Percentiles rank a stretch among this genome's conserved stretches.
Conservation (phyloP, 2,888 invertebrate genomes). For the Xanthia icteritia region DNA sequence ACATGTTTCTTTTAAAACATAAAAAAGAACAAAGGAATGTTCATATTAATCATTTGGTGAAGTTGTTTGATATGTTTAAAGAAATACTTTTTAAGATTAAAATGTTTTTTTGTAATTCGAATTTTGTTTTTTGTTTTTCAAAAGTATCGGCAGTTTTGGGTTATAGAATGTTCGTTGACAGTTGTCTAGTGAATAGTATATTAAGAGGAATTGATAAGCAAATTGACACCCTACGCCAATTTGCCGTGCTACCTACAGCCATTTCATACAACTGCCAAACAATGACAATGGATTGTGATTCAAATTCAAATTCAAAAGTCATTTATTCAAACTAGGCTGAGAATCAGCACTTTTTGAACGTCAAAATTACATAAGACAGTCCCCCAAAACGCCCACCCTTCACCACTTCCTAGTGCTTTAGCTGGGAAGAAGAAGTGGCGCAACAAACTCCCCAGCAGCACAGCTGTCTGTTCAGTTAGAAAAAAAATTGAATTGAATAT, state of each 20-base stretch:
- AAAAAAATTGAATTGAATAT: too few species aligned
- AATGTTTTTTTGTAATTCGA: neutral
- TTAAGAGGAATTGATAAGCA: too few species aligned
- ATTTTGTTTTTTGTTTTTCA: neutral
- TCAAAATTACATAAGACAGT: too few species aligned
- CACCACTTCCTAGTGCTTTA: too few species aligned
- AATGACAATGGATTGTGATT: neutral
- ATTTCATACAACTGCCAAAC: neutral
- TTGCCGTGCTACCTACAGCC: neutral
- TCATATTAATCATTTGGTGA: slow-evolving; percentile 27
- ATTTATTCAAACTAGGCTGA: too few species aligned
- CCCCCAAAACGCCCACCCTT: too few species aligned
- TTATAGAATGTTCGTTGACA: neutral
- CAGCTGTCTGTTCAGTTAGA: too few species aligned
- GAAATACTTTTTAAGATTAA: neutral
- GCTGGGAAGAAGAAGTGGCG: too few species aligned
- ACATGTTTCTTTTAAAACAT: slow-evolving; percentile 48
- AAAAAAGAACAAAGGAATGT: slow-evolving; percentile 15
- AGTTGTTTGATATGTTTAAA: neutral
- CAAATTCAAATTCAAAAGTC: too few species aligned
- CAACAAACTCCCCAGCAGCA: too few species aligned
- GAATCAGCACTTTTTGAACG: too few species aligned
- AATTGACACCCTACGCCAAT: neutral
- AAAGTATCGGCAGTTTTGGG: neutral
- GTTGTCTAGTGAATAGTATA: neutral